These are phyloP conservation scores for Sebastes steindachneri DNA, from an alignment of 2,797 vertebrate species.

Conservation along the genomic window DNA sequence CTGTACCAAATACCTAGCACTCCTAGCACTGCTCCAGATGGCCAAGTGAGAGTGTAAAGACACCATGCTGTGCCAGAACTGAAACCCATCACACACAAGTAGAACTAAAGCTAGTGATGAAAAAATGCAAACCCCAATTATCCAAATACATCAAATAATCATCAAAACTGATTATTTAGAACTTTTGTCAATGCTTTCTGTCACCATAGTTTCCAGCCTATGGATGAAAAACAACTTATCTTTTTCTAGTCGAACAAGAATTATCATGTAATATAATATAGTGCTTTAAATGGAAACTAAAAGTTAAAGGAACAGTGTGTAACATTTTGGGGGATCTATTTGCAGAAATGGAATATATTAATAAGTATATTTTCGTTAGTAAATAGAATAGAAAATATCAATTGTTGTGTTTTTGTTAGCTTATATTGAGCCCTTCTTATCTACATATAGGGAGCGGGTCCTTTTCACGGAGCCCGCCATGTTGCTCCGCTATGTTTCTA, in stretches of 20 bases:
- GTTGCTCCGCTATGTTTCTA: too few relatives aligned
- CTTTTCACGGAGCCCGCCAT: too few relatives aligned
- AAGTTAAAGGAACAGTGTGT: conserved; percentile 37
- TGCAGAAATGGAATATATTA: too few relatives aligned
- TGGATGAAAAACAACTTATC: neutral
- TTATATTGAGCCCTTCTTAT: too few relatives aligned
- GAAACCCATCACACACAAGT: neutral
- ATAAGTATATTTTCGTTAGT: too few relatives aligned
- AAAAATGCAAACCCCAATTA: conserved; percentile 73
- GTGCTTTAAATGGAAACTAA: conserved; percentile 51
- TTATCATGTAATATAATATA: neutral
- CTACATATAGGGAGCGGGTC: too few relatives aligned
- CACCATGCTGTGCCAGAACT: conserved; percentile 31
- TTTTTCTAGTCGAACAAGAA: neutral
- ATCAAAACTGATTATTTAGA: conserved; percentile 63
- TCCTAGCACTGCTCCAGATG: conserved; percentile 36
- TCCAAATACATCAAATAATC: conserved; percentile 82
- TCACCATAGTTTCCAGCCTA: conserved; percentile 55
- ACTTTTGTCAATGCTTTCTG: conserved; percentile 72
- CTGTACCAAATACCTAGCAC: conserved; percentile 57
- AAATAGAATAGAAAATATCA: too few relatives aligned
- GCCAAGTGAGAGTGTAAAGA: conserved; percentile 7
- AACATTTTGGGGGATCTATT: too few relatives aligned
- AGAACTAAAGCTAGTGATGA: conserved; percentile 42
- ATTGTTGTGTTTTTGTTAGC: too few relatives aligned